phyloP scores from a whole-genome alignment of 30 jellyfish, hydroid and myxozoan species.

The Hydractinia symbiolongicarpus region DNA sequence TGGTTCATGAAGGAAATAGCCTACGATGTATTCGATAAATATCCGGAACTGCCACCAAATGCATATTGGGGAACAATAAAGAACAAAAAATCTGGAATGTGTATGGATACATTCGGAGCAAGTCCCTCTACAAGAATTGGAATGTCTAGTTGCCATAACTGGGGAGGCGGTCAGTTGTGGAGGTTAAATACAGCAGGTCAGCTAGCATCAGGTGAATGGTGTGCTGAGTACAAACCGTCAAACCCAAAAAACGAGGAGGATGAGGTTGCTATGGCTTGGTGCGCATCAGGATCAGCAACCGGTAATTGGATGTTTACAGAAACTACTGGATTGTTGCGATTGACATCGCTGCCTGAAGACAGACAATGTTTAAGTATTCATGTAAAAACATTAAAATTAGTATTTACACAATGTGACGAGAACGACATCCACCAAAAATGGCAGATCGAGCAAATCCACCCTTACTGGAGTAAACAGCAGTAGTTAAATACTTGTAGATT shows the following conservation, averaged over 20 bases:
- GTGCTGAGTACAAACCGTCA: slow-evolving; percentile 10
- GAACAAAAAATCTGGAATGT: not conserved
- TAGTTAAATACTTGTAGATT: not conserved
- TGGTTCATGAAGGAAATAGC: slow-evolving; percentile 44
- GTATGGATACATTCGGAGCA: slow-evolving; percentile 20
- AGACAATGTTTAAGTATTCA: slow-evolving; percentile 7
- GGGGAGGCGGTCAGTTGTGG: slow-evolving; percentile 22
- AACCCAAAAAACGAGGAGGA: not conserved
- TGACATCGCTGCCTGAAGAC: not conserved
- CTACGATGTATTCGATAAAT: slow-evolving; percentile 27
- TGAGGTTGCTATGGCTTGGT: slow-evolving; percentile 30
- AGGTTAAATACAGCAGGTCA: slow-evolving; percentile 32
- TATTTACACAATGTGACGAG: slow-evolving; percentile 14
- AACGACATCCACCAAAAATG: slow-evolving; percentile 19
- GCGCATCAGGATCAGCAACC: slow-evolving; percentile 17
- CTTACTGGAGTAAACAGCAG: slow-evolving; percentile 26
- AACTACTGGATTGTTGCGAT: not conserved
- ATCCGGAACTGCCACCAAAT: slow-evolving; percentile 43
- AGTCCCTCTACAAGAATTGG: slow-evolving; percentile 28
- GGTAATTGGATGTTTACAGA: slow-evolving; percentile 29
- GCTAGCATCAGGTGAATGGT: slow-evolving; percentile 45
- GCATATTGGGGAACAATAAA: slow-evolving; percentile 28
- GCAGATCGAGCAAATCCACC: not conserved
- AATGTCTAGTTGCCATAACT: slow-evolving; percentile 13
- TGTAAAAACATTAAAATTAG: not conserved